Evolutionary conservation across 2,888 invertebrate species (phyloP).

Genomic region (Heliconius charithonia): DNA sequence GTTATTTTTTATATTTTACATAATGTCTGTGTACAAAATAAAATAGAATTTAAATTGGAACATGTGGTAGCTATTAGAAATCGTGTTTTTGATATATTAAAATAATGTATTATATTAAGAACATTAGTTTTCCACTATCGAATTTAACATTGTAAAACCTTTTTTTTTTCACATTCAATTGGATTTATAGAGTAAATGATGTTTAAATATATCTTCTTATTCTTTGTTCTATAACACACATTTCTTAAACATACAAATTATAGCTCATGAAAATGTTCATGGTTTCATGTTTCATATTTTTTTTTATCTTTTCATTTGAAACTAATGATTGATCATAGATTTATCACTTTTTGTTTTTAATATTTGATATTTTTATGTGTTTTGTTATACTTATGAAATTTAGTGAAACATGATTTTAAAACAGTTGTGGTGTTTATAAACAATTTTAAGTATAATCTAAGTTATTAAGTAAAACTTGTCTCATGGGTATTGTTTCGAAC

Average conservation of each 20-base stretch:
- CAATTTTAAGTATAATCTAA: not conserved
- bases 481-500: conserved; percentile 1
- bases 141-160: not conserved
- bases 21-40: conserved; percentile 19
- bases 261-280: too few relatives aligned
- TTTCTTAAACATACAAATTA: not conserved
- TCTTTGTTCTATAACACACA: not conserved
- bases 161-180: not conserved
- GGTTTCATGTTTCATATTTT: not conserved
- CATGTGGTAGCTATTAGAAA: conserved; percentile 4
- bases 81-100: not conserved
- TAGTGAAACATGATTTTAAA: not conserved
- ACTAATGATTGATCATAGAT: not conserved
- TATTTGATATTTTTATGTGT: not conserved
- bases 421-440: conserved; percentile 1
- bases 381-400: not conserved
- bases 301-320: not conserved
- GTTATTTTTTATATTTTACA: conserved; percentile 1
- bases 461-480: not conserved
- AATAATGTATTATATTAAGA: not conserved
- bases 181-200: not conserved
- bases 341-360: not conserved
- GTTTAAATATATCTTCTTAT: too few relatives aligned
- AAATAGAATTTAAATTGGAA: conserved; percentile 5
- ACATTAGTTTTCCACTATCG: not conserved